These are phyloP conservation scores for Entosphenus tridentatus DNA, from an alignment of 2,113 vertebrate genomes.

Conservation along the genomic window DNA sequence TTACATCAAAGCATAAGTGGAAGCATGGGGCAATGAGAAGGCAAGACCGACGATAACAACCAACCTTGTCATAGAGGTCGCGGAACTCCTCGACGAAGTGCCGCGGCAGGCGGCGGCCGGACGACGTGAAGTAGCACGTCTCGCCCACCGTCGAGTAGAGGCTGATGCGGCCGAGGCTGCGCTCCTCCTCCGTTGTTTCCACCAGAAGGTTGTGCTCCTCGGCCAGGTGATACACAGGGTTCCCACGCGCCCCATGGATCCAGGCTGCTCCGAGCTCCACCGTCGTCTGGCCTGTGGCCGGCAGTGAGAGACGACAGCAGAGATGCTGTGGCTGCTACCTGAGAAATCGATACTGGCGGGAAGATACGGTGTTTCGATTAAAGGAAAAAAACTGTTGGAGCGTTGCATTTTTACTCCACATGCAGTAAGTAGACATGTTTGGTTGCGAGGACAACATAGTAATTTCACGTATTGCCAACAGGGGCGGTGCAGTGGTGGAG, in stretches of 20 bases:
- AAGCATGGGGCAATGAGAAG: slow-evolving; percentile 16
- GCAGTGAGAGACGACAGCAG: accelerated
- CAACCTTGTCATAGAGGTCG: slow-evolving; percentile 94
- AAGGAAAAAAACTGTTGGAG: not conserved
- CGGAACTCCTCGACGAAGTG: slow-evolving; percentile 99
- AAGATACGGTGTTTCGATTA: not conserved
- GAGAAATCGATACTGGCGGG: slow-evolving; percentile 1
- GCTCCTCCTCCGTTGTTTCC: slow-evolving; percentile 65
- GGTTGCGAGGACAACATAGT: not conserved
- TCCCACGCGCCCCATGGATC: slow-evolving; percentile 94
- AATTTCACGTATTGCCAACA: not conserved
- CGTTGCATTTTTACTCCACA: accelerated
- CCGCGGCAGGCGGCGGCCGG: slow-evolving; percentile 68
- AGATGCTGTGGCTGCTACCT: slow-evolving; percentile 27
- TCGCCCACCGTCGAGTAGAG: slow-evolving; percentile 86
- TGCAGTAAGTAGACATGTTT: not conserved
- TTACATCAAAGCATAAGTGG: slow-evolving; percentile 13
- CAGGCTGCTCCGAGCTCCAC: slow-evolving; percentile 98
- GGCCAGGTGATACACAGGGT: slow-evolving; percentile 95
- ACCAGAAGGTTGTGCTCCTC: slow-evolving; percentile 83
- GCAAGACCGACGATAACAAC: slow-evolving; percentile 14
- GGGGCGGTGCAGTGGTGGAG: not conserved
- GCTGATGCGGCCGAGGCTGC: slow-evolving; percentile 78
- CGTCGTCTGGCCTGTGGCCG: slow-evolving; percentile 22
- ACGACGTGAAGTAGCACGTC: slow-evolving; percentile 83